phyloP scores from a whole-genome alignment of 2,888 invertebrate genomes.

The Prosapia bicincta region DNA sequence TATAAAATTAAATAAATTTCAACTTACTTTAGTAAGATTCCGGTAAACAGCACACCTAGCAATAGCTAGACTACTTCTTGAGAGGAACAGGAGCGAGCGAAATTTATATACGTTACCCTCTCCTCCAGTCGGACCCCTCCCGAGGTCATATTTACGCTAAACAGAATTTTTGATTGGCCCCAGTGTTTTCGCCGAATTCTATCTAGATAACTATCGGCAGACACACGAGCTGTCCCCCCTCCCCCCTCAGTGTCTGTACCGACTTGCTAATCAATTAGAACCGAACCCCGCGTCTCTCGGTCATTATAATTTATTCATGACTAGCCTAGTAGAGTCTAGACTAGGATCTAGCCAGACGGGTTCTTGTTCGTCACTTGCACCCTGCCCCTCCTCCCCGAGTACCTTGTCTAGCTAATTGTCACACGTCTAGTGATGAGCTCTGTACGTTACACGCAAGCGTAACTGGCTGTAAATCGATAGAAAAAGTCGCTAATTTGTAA shows the following conservation, averaged over 20 bases:
- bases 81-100: background rate
- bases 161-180: background rate
- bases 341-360: background rate
- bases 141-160: background rate
- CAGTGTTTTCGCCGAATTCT: constrained; percentile 2
- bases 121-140: background rate
- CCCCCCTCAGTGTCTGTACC: background rate
- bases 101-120: background rate
- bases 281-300: background rate
- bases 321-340: background rate
- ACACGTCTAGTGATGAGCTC: no score
- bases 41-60: background rate
- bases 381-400: background rate
- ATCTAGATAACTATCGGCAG: background rate
- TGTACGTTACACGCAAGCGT: background rate
- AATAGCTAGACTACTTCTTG: background rate
- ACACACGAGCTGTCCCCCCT: background rate
- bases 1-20: no score
- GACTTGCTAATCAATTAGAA: background rate
- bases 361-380: background rate
- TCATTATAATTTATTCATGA: background rate
- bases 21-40: no score
- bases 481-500: no score
- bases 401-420: background rate
- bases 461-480: no score